These are phyloP conservation scores for Lagodon rhomboides DNA, from an alignment of 2,797 vertebrate genomes.

Conservation along the genomic window DNA sequence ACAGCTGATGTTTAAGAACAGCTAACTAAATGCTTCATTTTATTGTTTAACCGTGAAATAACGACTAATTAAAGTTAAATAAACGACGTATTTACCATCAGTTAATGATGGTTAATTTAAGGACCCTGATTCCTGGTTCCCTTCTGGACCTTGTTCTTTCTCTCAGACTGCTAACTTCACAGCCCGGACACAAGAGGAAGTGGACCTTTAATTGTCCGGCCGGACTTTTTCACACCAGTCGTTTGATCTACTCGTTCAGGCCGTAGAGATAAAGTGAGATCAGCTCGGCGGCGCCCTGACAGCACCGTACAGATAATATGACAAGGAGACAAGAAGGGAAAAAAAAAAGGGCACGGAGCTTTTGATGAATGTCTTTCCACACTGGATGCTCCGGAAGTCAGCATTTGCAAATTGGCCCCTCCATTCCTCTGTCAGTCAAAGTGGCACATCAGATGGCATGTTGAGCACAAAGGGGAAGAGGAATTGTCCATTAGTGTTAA, in stretches of 20 bases:
- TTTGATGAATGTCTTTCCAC: constrained; percentile 75
- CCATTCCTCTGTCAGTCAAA: constrained; percentile 72
- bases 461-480: constrained; percentile 64
- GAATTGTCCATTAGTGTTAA: constrained; percentile 79
- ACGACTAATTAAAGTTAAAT: too few relatives aligned
- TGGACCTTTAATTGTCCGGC: constrained; percentile 47
- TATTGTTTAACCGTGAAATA: too few relatives aligned
- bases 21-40: too few relatives aligned
- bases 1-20: too few relatives aligned
- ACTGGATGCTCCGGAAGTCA: constrained; percentile 62
- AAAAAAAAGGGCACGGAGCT: constrained; percentile 57
- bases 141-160: constrained; percentile 7
- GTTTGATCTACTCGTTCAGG: constrained; percentile 22
- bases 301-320: constrained; percentile 59
- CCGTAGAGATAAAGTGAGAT: constrained; percentile 46
- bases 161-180: constrained; percentile 22
- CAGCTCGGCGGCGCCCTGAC: constrained; percentile 45
- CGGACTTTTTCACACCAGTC: constrained; percentile 10
- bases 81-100: too few relatives aligned
- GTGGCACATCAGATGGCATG: constrained; percentile 58
- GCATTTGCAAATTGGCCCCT: constrained; percentile 74
- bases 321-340: constrained; percentile 55
- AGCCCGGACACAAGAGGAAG: constrained; percentile 19
- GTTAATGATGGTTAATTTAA: background rate
- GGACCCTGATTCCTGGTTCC: background rate